phyloP scores from a whole-genome alignment of 2,113 vertebrate genomes.

The Gymnobelideus leadbeateri region DNA sequence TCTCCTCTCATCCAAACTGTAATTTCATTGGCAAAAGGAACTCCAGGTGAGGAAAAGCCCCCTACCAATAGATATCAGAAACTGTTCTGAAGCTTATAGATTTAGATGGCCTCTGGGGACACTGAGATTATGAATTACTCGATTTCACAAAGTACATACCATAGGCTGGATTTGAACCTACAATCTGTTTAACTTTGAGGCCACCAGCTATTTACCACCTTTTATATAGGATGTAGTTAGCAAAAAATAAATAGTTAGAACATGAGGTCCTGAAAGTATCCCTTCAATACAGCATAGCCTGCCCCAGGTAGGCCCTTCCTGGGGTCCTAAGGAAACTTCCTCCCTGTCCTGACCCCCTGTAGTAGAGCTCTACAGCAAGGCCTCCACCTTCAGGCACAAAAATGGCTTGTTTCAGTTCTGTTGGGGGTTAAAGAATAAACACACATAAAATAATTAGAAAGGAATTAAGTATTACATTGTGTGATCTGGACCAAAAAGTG shows the following conservation, averaged over 20 bases:
- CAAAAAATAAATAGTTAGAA: not conserved
- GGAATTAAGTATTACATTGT: not conserved
- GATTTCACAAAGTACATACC: not conserved
- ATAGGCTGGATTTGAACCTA: not conserved
- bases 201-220: not conserved
- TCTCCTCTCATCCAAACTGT: not conserved
- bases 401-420: not conserved
- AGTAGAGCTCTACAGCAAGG: not conserved
- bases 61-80: not conserved
- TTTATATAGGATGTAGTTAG: not conserved
- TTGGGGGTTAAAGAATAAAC: conserved; percentile 1
- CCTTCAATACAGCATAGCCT: not conserved
- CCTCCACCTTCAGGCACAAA: not conserved
- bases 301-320: not conserved
- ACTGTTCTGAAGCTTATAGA: not conserved
- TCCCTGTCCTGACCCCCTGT: not conserved
- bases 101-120: not conserved
- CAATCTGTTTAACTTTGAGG: not conserved
- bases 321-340: not conserved
- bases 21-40: not conserved
- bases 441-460: conserved; percentile 1
- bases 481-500: not conserved
- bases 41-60: not conserved
- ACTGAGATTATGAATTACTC: not conserved
- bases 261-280: not conserved